Percentiles rank a stretch among this genome's conserved stretches.
Conservation (phyloP, 2,797 vertebrate genomes). For the Siniperca obscura region DNA sequence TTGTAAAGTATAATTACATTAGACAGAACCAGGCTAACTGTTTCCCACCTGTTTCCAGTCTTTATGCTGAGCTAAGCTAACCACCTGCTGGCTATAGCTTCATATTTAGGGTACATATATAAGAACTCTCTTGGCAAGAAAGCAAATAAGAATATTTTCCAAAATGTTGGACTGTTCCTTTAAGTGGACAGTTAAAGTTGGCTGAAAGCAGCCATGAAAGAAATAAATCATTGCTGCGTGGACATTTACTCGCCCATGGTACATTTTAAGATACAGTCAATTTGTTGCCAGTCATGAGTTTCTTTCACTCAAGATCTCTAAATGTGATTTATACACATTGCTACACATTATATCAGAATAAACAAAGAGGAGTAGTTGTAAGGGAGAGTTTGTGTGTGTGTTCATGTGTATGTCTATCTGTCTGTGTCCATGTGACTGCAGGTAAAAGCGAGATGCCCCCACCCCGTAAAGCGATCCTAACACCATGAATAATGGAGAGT, state of each 20-base stretch:
- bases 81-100: not conserved
- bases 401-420: constrained; percentile 26
- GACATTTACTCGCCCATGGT: not conserved
- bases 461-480: constrained; percentile 92
- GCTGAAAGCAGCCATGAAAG: not conserved
- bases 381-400: constrained; percentile 13
- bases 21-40: not conserved
- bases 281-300: not conserved
- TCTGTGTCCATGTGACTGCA: constrained; percentile 60
- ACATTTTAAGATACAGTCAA: not conserved
- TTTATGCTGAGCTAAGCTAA: not conserved
- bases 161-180: not conserved
- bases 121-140: not conserved
- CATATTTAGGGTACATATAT: not conserved
- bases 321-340: constrained; percentile 29
- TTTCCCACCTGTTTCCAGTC: not conserved
- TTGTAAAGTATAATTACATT: not conserved
- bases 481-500: constrained; percentile 94
- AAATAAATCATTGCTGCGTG: constrained; percentile 19
- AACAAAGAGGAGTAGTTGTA: constrained; percentile 35
- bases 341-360: not conserved
- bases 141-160: not conserved
- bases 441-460: constrained; percentile 84
- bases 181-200: not conserved
- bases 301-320: not conserved